These are phyloP conservation scores for Astropecten irregularis DNA, from an alignment of 53 echinoderm and acorn worm genomes.

Conservation along the genomic window DNA sequence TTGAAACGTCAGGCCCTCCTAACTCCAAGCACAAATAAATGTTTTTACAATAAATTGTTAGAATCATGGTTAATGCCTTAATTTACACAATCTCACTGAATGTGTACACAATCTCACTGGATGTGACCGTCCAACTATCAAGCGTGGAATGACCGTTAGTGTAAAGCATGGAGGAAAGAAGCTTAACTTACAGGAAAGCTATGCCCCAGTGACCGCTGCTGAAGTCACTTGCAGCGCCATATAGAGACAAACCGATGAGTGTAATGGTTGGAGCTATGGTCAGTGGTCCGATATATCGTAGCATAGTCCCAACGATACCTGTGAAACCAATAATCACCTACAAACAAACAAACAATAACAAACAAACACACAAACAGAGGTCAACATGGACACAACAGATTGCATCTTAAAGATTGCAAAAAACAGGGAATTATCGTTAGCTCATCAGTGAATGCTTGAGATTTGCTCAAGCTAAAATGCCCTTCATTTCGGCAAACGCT, in stretches of 20 bases:
- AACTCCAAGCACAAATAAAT: no score
- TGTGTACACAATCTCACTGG: no score
- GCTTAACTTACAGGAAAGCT: constrained; percentile 83
- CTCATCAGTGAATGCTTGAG: not conserved
- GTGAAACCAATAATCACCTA: constrained; percentile 88
- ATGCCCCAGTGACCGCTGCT: constrained; percentile 90
- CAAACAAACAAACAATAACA: not conserved
- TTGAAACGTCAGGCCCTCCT: no score
- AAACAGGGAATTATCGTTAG: not conserved
- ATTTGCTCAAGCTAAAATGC: not conserved
- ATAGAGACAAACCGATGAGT: constrained; percentile 81
- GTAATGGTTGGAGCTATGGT: constrained; percentile 92
- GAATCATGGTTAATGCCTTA: no score
- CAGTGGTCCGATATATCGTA: constrained; percentile 88
- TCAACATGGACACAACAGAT: not conserved
- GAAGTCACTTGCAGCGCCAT: constrained; percentile 63
- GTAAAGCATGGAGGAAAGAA: no score
- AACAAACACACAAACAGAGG: not conserved
- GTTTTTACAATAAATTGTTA: no score
- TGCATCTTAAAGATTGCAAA: not conserved
- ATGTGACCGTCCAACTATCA: no score
- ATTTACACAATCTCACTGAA: no score
- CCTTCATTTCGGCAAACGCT: no score
- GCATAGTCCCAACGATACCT: constrained; percentile 84
- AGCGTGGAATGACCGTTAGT: no score